A percentile compares a stretch with the other conserved stretches of the same genome.
phyloP scores from a whole-genome alignment of 2,888 invertebrate species.

The Drosophila colorata region DNA sequence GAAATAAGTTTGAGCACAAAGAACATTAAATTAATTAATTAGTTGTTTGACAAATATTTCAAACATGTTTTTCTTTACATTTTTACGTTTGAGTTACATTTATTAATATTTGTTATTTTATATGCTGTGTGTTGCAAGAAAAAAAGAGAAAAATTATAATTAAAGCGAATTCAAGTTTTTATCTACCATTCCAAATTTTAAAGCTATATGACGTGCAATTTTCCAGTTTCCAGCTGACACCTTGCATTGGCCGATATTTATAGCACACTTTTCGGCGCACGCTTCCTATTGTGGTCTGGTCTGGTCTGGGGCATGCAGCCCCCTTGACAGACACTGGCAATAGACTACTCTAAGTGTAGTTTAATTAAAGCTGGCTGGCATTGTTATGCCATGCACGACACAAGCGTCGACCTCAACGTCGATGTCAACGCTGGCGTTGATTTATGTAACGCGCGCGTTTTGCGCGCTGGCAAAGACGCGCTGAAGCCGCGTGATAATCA shows the following conservation, averaged over 20 bases:
- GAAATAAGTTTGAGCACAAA: too few relatives aligned
- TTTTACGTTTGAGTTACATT: too few relatives aligned
- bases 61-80: too few relatives aligned
- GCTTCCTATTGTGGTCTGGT: constrained; percentile 8
- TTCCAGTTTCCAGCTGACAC: not conserved
- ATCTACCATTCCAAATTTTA: too few relatives aligned
- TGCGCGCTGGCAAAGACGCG: constrained; percentile 58
- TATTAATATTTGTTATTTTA: too few relatives aligned
- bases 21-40: too few relatives aligned
- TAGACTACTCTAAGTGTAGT: constrained; percentile 53
- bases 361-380: constrained; percentile 73
- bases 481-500: constrained; percentile 75
- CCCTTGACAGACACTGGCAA: constrained; percentile 35
- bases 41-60: too few relatives aligned
- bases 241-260: constrained; percentile 57
- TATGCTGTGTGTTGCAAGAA: too few relatives aligned
- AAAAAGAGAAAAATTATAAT: too few relatives aligned
- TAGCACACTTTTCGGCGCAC: constrained; percentile 38
- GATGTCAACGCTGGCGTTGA: constrained; percentile 61
- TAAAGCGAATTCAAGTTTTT: too few relatives aligned
- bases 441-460: constrained; percentile 65
- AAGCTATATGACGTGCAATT: not conserved
- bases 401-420: constrained; percentile 40
- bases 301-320: constrained; percentile 1
- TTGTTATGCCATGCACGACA: constrained; percentile 59